Base-by-base conservation (phyloP, 2,888 invertebrate species). In the Parelbella ahira region DNA sequence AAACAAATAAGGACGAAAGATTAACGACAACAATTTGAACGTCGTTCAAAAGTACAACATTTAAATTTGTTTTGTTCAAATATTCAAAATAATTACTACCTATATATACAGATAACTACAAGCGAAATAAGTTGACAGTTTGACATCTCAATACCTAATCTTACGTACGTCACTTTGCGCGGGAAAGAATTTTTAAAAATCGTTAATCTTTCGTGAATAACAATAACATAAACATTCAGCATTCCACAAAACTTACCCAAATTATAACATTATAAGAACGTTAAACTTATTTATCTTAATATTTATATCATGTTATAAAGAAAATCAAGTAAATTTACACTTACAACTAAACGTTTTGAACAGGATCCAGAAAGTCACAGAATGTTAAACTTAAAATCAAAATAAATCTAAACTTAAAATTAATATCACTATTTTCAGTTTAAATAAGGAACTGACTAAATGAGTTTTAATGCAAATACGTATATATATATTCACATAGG, bases 361-460 rank as follows among this genome's bases (percentile, higher is more conserved):
- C n/a, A n/a, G 18, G 18, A 28, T 28, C 7, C 13, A 28, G 7
- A 28, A 7, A n/a, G n/a, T n/a, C n/a, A 24, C 24, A 5, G 7
- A 24, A 21, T 9, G 2, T 41, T 48, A 11, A 36, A 41, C 41
- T 38, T 29, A 36, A 56, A 56, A 55, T 47, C 45, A 50, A 39
- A 67, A 60, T 32, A 64, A 68, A 56, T 58, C 55, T 44, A 52
- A 71, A 75, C 74, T 78, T 81, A 81, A 66, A 51, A 73, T 69
- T 82, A 84, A 67, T 83, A 83, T 84, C 83, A 83, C 83, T 82
- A 70, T 65, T 69, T 72, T 73, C 75, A 77, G 73, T 72, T 74
- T 57, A 65, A 41, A 63, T 51, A 74, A 78, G 80, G 81, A 83
- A 82, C 81, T 81, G 64, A 74, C 71, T 60, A 56, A 60, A 62